Base-by-base conservation (phyloP, 2,113 vertebrate species). In the Apaloderma vittatum region DNA sequence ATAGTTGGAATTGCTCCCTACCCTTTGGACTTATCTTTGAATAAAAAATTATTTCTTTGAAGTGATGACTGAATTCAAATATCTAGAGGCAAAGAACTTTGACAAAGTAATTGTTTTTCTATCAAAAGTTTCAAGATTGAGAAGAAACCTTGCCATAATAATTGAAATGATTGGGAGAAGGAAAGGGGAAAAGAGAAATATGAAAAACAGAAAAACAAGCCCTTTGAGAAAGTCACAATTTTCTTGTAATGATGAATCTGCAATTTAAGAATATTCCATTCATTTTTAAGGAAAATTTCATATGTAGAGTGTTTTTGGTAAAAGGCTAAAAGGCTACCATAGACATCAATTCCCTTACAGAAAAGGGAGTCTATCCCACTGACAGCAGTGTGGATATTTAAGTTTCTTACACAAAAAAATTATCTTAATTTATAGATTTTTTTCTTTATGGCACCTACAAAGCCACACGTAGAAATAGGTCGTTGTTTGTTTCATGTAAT, bases 1-100 rank as follows among this genome's bases (percentile, higher is more conserved):
- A 46, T 37, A 91, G 49, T 12, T 88, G 77, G 54, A 97, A 91
- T 96, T 86, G 12, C 6, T 94, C 30, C 27, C 24, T 95, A 74
- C 70, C 48, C 36, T 95, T 92, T 96, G 74, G 61, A 88, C 4
- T 87, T 97, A 86, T 62, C 63, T 94, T 91, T 83, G 88, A 90
- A 86, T 83, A 83, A 66, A 78, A 86, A 85, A 54, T 58, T 85
- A 45, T 86, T 94, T 94, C 17, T 68, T 36, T 94, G 24, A 73
- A 27, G 34, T 92, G 49, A 66, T 32, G 22, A 36, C 73, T 94
- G 77, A 96, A 96, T 96, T 96, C 26, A 96, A 83, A 95, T 96
- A 97, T 97, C 92, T 92, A 74, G 67, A 87, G 61, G 40, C 66
- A 77, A 81, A 92, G 80, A 84, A 79, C 49, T 79, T 63, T 62